Evolutionary conservation across 2,797 vertebrate species (phyloP).

Genomic region (Chiroxiphia lanceolata): DNA sequence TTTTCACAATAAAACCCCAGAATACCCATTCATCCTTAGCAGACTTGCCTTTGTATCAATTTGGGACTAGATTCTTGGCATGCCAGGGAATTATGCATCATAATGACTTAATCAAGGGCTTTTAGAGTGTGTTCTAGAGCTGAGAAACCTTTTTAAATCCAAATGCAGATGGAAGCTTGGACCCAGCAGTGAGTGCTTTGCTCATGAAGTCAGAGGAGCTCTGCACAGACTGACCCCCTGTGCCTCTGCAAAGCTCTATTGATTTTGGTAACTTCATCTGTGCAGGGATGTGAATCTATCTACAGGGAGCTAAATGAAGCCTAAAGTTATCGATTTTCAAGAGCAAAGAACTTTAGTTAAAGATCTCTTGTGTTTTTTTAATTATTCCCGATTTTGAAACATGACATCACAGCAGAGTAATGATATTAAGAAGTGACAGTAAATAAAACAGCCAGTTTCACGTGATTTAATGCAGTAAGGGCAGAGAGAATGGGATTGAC

Average conservation of each 20-base stretch:
- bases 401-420: neutral
- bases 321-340: constrained; percentile 16
- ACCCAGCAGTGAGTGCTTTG: constrained; percentile 9
- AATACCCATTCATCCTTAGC: constrained; percentile 5
- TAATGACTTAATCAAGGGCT: constrained; percentile 53
- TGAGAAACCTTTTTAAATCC: constrained; percentile 15
- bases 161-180: constrained; percentile 17
- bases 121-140: constrained; percentile 18
- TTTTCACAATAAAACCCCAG: constrained; percentile 19
- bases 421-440: neutral
- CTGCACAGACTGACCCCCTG: neutral
- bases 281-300: constrained; percentile 21
- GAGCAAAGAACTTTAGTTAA: constrained; percentile 28
- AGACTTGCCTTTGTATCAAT: constrained; percentile 36
- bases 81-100: constrained; percentile 30
- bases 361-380: constrained; percentile 6
- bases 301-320: constrained; percentile 41
- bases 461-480: neutral
- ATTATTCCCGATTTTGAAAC: constrained; percentile 34
- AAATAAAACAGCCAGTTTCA: neutral
- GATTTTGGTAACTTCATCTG: constrained; percentile 60
- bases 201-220: constrained; percentile 45
- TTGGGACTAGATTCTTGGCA: constrained; percentile 45
- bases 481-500: neutral
- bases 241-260: constrained; percentile 42